Evolutionary conservation across 23 tunicate species (phyloP).

Genomic region (Diplosoma virens): DNA sequence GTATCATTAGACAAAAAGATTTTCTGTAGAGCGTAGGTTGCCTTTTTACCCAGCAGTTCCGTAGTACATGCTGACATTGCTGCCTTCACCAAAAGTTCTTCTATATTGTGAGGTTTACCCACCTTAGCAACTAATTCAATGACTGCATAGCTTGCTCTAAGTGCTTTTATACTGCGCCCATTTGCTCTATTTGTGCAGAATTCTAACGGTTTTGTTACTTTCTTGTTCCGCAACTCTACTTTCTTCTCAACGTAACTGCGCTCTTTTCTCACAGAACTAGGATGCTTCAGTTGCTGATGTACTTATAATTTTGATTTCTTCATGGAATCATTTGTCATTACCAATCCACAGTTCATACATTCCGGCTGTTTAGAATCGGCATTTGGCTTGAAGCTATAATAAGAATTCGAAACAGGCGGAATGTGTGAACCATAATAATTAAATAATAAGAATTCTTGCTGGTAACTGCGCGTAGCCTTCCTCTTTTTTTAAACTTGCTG

Average conservation of each 20-base stretch:
- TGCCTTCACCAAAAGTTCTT: too few species aligned
- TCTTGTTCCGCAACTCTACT: background rate
- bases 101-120: background rate
- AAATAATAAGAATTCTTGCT: background rate
- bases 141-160: background rate
- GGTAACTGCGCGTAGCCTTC: background rate
- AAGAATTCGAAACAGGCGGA: too few species aligned
- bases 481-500: background rate
- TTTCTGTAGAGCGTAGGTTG: background rate
- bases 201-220: background rate
- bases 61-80: background rate
- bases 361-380: background rate
- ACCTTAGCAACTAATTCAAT: background rate
- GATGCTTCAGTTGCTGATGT: background rate
- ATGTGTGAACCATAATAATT: too few species aligned
- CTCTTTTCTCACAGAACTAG: background rate
- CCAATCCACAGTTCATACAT: background rate
- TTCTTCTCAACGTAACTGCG: too few species aligned
- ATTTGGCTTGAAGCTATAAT: background rate
- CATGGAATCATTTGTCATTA: background rate
- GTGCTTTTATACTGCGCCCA: background rate
- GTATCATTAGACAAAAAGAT: background rate
- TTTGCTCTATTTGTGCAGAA: background rate
- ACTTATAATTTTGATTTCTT: too few species aligned
- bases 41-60: background rate